phyloP scores from a whole-genome alignment of 1,140 invertebrate species.

The Lethrus apterus region DNA sequence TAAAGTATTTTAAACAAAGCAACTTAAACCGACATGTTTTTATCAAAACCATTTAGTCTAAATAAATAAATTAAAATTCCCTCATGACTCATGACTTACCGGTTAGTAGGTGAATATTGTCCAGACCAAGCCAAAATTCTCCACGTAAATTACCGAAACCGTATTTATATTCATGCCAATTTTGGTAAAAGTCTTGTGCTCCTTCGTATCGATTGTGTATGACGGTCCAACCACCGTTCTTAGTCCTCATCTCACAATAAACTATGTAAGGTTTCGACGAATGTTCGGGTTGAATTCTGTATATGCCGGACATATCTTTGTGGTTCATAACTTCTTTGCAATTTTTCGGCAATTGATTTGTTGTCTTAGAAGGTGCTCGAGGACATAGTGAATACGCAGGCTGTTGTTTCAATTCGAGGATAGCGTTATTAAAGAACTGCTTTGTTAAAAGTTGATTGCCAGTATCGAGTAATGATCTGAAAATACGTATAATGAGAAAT shows the following conservation, averaged over 20 bases:
- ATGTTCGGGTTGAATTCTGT: conserved; percentile 32
- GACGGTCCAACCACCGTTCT: conserved; percentile 54
- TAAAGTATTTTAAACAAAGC: too few relatives aligned
- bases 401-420: conserved; percentile 8
- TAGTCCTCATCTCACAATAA: conserved; percentile 51
- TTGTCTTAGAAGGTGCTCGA: not conserved
- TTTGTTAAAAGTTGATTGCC: conserved; percentile 7
- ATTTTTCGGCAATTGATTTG: conserved; percentile 15
- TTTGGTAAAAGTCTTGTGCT: conserved; percentile 53
- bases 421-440: conserved; percentile 12
- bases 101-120: conserved; percentile 41
- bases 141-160: conserved; percentile 46
- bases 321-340: conserved; percentile 9
- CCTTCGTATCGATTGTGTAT: conserved; percentile 56
- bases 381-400: not conserved
- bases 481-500: not conserved
- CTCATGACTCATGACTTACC: too few relatives aligned
- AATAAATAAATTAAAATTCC: too few relatives aligned
- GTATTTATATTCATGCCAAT: conserved; percentile 55
- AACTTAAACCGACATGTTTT: too few relatives aligned
- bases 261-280: conserved; percentile 48
- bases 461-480: not conserved
- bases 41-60: too few relatives aligned
- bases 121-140: conserved; percentile 47
- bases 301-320: conserved; percentile 36